These are phyloP conservation scores for Macrophya alboannulata DNA, from an alignment of 2,888 invertebrate genomes.

Conservation along the genomic window DNA sequence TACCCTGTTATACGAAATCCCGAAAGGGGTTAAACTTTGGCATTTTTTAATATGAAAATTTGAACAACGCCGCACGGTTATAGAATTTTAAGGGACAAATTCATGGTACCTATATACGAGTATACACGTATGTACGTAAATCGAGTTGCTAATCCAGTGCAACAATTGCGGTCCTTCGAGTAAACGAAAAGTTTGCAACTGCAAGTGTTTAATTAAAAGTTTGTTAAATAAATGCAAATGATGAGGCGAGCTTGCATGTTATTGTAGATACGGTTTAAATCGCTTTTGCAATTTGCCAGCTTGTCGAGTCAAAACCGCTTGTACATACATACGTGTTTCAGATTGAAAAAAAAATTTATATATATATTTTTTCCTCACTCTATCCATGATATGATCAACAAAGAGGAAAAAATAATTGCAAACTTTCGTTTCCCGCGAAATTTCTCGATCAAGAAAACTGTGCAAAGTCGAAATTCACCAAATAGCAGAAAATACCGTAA, in stretches of 20 bases:
- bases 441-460: neutral
- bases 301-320: neutral
- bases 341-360: neutral
- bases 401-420: neutral
- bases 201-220: conserved; percentile 51
- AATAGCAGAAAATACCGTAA: neutral
- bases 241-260: conserved; percentile 8
- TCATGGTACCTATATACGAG: neutral
- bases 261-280: conserved; percentile 16
- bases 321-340: neutral
- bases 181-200: conserved; percentile 33
- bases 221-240: conserved; percentile 50
- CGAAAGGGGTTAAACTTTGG: conserved; percentile 16
- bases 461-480: neutral
- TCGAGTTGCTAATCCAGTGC: conserved; percentile 31
- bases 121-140: neutral
- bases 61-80: neutral
- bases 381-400: neutral
- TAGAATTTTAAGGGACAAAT: neutral
- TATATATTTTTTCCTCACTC: neutral
- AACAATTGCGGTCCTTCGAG: conserved; percentile 22
- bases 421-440: neutral
- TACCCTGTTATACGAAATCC: neutral
- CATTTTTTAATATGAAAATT: conserved; percentile 17
- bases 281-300: neutral